Evolutionary conservation across 2,797 vertebrate genomes (phyloP), one percentile per base, ranked within the genome.

Genomic region (Coluber constrictor): DNA sequence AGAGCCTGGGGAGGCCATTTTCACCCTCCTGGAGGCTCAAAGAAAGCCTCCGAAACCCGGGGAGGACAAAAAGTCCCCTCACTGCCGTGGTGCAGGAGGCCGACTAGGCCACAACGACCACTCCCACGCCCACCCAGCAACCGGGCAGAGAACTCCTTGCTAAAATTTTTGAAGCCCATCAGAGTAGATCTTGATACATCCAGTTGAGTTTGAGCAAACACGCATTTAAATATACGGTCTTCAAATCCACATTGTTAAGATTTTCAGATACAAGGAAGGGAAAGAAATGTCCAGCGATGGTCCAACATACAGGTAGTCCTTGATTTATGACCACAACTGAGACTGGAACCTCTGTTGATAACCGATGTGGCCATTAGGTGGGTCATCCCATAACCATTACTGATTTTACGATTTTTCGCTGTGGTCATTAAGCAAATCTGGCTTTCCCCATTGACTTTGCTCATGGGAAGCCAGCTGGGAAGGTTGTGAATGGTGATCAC

Each of bases 191-290:
- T 37, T 7, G 29, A 9, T 15, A 27, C 4, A 3, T 6, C 54
- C 20, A 37, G 79, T 29, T 86, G 92, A 59, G 13, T 60, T 43
- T 27, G 51, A 60, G 56, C n/a, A 90, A 25, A 51, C 4, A 15
- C 11, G 0, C 94, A 92, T 79, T 66, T 51, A 8, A 87, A 91
- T 79, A 92, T 23, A 3, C 2, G 3, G 12, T 88, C 0, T 0
- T 27, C 56, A 3, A 57, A n/a, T n/a, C 88, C 60, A 9, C 56
- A 60, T 27, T 4, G 1, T 83, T 47, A 79, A 79, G 20, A 10
- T 79, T 83, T 83, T 83, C 74, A 83, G 20, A 83, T 83, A 83
- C 20, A 83, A 86, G 6, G 37, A 51, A 86, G 18, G 18, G 74
- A 91, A 60, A 20, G 16, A 27, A 86, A 79, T 60, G 29, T 18